Evolutionary conservation across 2,888 invertebrate species (phyloP).

Genomic region (Chaetogeoica ovagalla): DNA sequence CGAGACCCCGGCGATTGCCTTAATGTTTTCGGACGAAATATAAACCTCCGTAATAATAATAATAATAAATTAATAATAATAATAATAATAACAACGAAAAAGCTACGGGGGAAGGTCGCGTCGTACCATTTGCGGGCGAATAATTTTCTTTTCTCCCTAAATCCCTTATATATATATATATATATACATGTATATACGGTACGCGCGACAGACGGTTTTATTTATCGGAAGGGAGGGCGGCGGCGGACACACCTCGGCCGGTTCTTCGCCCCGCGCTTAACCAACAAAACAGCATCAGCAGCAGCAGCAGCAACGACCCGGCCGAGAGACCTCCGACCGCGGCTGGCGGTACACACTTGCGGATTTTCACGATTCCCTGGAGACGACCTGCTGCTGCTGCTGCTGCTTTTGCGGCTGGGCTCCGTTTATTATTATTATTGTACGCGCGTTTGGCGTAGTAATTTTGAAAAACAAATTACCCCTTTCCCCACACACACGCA

Average conservation of each 20-base stretch:
- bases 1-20: slow-evolving; percentile 17
- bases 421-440: not conserved
- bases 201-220: slow-evolving; percentile 26
- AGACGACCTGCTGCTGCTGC: no score
- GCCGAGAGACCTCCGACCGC: slow-evolving; percentile 14
- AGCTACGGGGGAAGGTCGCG: slow-evolving; percentile 29
- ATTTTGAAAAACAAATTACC: slow-evolving; percentile 52
- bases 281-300: no score
- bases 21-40: slow-evolving; percentile 23
- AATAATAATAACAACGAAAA: slow-evolving; percentile 40
- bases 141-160: slow-evolving; percentile 49
- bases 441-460: slow-evolving; percentile 36
- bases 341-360: not conserved
- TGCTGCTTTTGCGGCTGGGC: no score
- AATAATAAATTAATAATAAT: slow-evolving; percentile 48
- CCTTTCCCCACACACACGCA: slow-evolving; percentile 8
- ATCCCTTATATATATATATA: slow-evolving; percentile 5
- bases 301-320: not conserved
- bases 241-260: not conserved
- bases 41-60: not conserved
- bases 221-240: slow-evolving; percentile 10
- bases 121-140: slow-evolving; percentile 28
- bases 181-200: no score
- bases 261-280: no score
- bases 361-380: slow-evolving; percentile 26